These are phyloP conservation scores for Epinotia bilunana DNA, from an alignment of 2,888 invertebrate genomes.

Conservation along the genomic window DNA sequence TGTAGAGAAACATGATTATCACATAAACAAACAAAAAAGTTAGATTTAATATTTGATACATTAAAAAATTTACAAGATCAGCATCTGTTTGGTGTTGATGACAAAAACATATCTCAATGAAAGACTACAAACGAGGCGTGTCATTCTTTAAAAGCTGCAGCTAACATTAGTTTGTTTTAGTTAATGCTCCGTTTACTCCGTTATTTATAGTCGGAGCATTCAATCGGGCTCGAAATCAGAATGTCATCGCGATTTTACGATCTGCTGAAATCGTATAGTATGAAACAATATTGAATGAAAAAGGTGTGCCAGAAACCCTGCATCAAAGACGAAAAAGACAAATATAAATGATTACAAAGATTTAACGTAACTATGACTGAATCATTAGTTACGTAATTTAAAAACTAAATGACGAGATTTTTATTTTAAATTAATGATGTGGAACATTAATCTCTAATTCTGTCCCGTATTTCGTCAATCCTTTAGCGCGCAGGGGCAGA, in stretches of 20 bases:
- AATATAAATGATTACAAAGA: neutral
- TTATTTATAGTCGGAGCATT: conserved; percentile 65
- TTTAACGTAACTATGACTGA: neutral
- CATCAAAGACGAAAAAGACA: neutral
- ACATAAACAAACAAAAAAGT: conserved; percentile 10
- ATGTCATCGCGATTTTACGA: conserved; percentile 48
- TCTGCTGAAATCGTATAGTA: conserved; percentile 2
- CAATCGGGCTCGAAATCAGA: conserved; percentile 52
- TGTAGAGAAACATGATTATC: conserved; percentile 12
- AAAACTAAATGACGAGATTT: neutral
- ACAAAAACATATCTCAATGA: conserved; percentile 37
- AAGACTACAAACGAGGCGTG: conserved; percentile 60
- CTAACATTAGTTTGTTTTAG: conserved; percentile 63
- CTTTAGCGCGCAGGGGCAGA: conserved; percentile 10
- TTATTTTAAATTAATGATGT: conserved; percentile 14
- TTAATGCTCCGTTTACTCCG: conserved; percentile 64
- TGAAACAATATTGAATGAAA: neutral
- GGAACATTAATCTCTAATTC: conserved; percentile 19
- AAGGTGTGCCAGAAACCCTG: neutral
- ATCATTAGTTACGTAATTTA: neutral
- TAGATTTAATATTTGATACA: neutral
- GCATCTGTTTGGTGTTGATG: conserved; percentile 38
- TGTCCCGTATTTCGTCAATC: conserved; percentile 17
- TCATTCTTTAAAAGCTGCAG: conserved; percentile 55
- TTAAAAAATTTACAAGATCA: conserved; percentile 28